phyloP scores from a whole-genome alignment of 2,797 vertebrate species.

The Chelon labrosus region DNA sequence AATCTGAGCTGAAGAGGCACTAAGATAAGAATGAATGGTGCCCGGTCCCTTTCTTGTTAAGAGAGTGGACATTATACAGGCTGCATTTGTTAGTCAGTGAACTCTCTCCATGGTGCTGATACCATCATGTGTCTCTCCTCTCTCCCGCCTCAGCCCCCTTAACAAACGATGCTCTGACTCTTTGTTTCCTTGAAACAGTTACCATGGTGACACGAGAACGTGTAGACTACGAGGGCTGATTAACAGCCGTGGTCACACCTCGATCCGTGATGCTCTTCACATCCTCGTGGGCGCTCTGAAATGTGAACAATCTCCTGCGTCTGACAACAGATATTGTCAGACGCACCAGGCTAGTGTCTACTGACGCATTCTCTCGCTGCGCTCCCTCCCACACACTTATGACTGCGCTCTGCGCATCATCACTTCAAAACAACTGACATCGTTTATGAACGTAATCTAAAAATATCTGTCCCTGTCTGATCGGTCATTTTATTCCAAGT shows the following conservation, averaged over 20 bases:
- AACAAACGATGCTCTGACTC: not conserved
- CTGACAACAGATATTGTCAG: slow-evolving; percentile 9
- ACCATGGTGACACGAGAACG: slow-evolving; percentile 16
- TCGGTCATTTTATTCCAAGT: too few relatives aligned
- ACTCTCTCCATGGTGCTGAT: slow-evolving; percentile 80
- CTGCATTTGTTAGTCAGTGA: not conserved
- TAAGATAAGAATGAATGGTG: too few relatives aligned
- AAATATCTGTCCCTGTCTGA: not conserved
- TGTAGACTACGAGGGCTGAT: slow-evolving; percentile 5
- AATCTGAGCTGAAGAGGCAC: too few relatives aligned
- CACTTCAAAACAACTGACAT: slow-evolving; percentile 6
- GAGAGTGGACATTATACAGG: too few relatives aligned
- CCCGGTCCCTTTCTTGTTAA: too few relatives aligned
- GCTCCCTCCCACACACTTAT: slow-evolving; percentile 45
- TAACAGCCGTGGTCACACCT: slow-evolving; percentile 30
- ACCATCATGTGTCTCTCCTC: slow-evolving; percentile 17
- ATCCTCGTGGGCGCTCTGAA: slow-evolving; percentile 8
- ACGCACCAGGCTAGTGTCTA: slow-evolving; percentile 8
- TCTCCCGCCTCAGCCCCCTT: not conserved
- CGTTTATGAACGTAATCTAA: not conserved
- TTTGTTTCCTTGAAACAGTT: slow-evolving; percentile 10
- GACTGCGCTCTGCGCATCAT: slow-evolving; percentile 23
- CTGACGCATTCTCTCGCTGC: slow-evolving; percentile 52
- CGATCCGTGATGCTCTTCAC: not conserved
- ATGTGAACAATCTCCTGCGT: slow-evolving; percentile 16